Conservation (phyloP, 2,888 invertebrate species). For the Orthosia cruda region DNA sequence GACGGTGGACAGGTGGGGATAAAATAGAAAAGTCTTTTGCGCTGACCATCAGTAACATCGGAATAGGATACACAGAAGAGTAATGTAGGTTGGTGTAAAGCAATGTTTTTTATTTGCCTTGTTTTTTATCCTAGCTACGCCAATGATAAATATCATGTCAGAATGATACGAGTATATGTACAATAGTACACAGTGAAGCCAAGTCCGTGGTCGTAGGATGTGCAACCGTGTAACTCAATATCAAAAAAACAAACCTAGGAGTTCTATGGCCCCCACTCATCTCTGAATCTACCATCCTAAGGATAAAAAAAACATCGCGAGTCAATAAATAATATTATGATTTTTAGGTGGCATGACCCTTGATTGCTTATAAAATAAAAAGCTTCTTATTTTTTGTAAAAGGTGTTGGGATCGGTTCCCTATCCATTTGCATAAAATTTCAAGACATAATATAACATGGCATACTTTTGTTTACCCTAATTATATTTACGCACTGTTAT, state of each 20-base stretch:
- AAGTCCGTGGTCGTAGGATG: slow-evolving; percentile 73
- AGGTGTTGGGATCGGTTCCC: no score
- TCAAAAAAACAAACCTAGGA: slow-evolving; percentile 93
- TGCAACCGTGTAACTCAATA: slow-evolving; percentile 90
- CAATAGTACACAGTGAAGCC: slow-evolving; percentile 71
- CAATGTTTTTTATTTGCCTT: no score
- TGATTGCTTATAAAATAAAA: slow-evolving; percentile 17
- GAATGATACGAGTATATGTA: slow-evolving; percentile 73
- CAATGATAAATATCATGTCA: slow-evolving; percentile 70
- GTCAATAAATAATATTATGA: slow-evolving; percentile 69
- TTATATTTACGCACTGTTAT: no score
- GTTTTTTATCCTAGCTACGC: slow-evolving; percentile 64
- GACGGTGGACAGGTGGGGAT: background rate
- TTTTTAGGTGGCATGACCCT: slow-evolving; percentile 46
- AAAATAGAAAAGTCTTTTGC: background rate
- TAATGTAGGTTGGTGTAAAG: background rate
- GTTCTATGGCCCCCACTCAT: slow-evolving; percentile 93
- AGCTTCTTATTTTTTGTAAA: no score
- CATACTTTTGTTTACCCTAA: no score
- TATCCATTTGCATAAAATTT: no score
- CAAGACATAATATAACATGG: no score
- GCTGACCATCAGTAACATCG: background rate
- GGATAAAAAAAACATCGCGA: slow-evolving; percentile 85
- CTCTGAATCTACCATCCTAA: slow-evolving; percentile 93
- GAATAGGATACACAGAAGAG: background rate